Conservation (phyloP, 2,888 invertebrate genomes). For the Lochmaea crataegi region DNA sequence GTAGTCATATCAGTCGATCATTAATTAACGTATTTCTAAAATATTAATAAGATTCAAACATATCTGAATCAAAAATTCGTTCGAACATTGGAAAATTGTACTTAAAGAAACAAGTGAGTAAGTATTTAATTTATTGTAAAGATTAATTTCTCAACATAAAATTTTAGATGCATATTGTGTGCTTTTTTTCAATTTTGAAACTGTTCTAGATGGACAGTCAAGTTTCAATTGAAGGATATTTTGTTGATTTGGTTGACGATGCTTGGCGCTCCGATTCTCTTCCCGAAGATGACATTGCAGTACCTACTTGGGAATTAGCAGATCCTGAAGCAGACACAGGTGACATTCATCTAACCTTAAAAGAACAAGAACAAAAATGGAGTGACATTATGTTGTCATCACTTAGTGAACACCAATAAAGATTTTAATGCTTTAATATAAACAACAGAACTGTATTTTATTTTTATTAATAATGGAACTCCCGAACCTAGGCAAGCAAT, state of each 20-base stretch:
- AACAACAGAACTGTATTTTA: constrained; percentile 1
- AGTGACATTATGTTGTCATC: constrained; percentile 69
- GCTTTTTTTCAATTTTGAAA: constrained; percentile 19
- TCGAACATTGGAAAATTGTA: no score
- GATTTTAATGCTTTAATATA: background rate
- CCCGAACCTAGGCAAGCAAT: constrained; percentile 77
- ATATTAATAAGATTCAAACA: no score
- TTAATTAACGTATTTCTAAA: no score
- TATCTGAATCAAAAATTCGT: no score
- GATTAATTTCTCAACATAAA: no score
- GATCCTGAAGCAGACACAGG: constrained; percentile 94
- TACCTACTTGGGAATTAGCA: constrained; percentile 88
- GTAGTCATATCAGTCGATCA: no score
- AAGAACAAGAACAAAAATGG: constrained; percentile 84
- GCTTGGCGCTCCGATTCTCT: constrained; percentile 86
- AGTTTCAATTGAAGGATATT: constrained; percentile 77
- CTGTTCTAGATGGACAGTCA: constrained; percentile 71
- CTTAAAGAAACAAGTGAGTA: no score
- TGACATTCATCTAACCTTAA: constrained; percentile 88
- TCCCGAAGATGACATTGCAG: constrained; percentile 85
- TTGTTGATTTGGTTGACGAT: constrained; percentile 85
- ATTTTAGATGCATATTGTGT: background rate
- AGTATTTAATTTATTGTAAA: no score
- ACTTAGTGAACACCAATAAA: constrained; percentile 68
- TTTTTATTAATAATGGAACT: constrained; percentile 72